These are phyloP conservation scores for Vireo griseus DNA, from an alignment of 2,797 vertebrate species.

Conservation along the genomic window DNA sequence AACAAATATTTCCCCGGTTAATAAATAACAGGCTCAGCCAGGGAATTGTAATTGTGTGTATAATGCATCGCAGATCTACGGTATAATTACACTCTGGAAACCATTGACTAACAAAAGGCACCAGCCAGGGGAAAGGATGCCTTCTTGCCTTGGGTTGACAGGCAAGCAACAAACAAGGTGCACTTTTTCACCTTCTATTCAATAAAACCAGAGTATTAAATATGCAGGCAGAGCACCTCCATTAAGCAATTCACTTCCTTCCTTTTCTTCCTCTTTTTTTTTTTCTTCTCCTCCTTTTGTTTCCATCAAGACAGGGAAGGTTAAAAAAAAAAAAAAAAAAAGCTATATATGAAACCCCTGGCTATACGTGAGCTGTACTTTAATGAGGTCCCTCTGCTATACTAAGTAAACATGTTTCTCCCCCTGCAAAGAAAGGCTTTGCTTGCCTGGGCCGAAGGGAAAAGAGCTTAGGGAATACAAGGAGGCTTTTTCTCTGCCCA, in stretches of 20 bases:
- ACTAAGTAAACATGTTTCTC: constrained; percentile 36
- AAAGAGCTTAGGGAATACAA: constrained; percentile 21
- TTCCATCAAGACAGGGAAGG: constrained; percentile 63
- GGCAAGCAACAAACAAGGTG: constrained; percentile 75
- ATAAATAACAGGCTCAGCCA: constrained; percentile 72
- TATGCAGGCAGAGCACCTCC: constrained; percentile 72
- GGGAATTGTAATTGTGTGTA: constrained; percentile 74
- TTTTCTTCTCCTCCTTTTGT: constrained; percentile 61
- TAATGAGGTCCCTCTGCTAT: constrained; percentile 55
- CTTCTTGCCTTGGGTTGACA: constrained; percentile 73
- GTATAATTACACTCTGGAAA: constrained; percentile 78
- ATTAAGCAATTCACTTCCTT: constrained; percentile 72
- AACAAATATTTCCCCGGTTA: constrained; percentile 64
- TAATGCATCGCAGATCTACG: constrained; percentile 73
- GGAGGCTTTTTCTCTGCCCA: background rate
- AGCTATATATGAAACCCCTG: constrained; percentile 42
- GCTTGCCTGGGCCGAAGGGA: background rate
- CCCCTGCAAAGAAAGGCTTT: background rate
- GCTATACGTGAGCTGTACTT: constrained; percentile 63
- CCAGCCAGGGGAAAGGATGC: constrained; percentile 72
- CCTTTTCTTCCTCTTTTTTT: constrained; percentile 29
- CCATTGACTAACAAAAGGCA: constrained; percentile 76
- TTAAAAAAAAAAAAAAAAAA: constrained; percentile 41
- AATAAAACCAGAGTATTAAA: constrained; percentile 78
- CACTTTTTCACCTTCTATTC: constrained; percentile 78